A percentile compares a stretch with the other conserved stretches of the same genome.
Conservation (phyloP, 2,888 invertebrate genomes). For the Stenolophus ochropezus region DNA sequence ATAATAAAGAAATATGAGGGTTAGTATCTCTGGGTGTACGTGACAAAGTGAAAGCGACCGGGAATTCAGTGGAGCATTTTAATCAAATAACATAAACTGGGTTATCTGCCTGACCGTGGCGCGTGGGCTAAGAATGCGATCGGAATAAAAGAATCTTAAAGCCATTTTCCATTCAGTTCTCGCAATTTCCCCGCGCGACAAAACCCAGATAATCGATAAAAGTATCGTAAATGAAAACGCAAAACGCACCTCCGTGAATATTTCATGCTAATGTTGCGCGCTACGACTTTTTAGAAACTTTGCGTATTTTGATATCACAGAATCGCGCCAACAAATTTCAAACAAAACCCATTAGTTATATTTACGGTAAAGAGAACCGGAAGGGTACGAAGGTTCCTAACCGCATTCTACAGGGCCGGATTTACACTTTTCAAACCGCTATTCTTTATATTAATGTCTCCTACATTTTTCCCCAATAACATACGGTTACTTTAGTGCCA, state of each 20-base stretch:
- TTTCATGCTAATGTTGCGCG: constrained; percentile 51
- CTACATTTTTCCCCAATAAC: no score
- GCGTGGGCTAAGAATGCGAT: not conserved
- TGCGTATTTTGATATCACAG: constrained; percentile 51
- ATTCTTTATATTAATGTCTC: not conserved
- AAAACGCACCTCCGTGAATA: constrained; percentile 37
- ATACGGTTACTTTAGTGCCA: no score
- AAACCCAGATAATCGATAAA: constrained; percentile 35
- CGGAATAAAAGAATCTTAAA: constrained; percentile 32
- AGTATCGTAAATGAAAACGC: constrained; percentile 35
- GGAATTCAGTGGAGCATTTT: constrained; percentile 11
- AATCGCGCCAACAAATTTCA: constrained; percentile 55
- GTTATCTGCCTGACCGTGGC: constrained; percentile 24
- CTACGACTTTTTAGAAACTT: constrained; percentile 41
- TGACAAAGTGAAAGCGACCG: not conserved
- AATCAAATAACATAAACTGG: constrained; percentile 35
- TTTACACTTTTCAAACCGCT: not conserved
- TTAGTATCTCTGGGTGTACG: not conserved
- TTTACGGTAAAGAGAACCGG: constrained; percentile 34
- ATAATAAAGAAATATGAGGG: not conserved
- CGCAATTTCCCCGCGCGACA: constrained; percentile 27
- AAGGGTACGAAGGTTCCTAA: not conserved
- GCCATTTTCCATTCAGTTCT: constrained; percentile 39
- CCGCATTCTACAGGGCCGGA: not conserved
- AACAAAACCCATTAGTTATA: constrained; percentile 58